Evolutionary conservation across 2,797 vertebrate genomes (phyloP).

Genomic region (Periophthalmus magnuspinnatus): DNA sequence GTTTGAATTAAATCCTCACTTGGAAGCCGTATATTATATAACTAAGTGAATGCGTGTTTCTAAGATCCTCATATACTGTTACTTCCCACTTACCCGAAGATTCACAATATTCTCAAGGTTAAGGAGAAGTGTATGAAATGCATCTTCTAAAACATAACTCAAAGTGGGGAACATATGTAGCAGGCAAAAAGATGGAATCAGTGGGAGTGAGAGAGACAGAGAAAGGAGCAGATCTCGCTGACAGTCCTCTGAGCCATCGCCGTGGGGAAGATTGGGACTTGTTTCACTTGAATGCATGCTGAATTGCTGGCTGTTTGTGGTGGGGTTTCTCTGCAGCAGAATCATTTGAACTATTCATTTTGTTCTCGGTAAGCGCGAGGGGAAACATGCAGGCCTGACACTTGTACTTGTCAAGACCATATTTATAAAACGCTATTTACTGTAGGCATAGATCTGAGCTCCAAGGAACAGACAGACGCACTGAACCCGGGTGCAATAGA

Average conservation of each 20-base stretch:
- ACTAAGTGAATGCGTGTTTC: not conserved
- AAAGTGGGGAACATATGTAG: conserved; percentile 13
- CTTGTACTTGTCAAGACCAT: conserved; percentile 36
- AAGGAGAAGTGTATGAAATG: not conserved
- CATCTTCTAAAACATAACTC: not conserved
- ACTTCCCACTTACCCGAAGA: not conserved
- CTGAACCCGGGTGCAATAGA: conserved; percentile 14
- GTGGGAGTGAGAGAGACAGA: conserved; percentile 19
- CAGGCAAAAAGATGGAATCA: conserved; percentile 25
- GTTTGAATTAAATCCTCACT: not conserved
- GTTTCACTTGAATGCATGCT: conserved; percentile 54
- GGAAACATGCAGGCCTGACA: conserved; percentile 37
- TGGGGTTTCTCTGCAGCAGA: conserved; percentile 42
- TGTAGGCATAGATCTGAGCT: conserved; percentile 15
- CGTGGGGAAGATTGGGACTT: conserved; percentile 40
- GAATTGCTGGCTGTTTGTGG: conserved; percentile 49
- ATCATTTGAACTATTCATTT: conserved; percentile 56
- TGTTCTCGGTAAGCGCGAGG: conserved; percentile 30
- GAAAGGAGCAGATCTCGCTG: conserved; percentile 31
- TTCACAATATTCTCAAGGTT: conserved; percentile 2
- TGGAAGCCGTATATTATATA: not conserved
- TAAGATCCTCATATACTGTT: not conserved
- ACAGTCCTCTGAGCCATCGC: conserved; percentile 53
- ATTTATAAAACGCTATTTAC: conserved; percentile 26
- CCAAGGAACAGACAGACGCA: conserved; percentile 6